Evolutionary conservation across 2,888 invertebrate genomes (phyloP).

Genomic region (Saturnia japonica): DNA sequence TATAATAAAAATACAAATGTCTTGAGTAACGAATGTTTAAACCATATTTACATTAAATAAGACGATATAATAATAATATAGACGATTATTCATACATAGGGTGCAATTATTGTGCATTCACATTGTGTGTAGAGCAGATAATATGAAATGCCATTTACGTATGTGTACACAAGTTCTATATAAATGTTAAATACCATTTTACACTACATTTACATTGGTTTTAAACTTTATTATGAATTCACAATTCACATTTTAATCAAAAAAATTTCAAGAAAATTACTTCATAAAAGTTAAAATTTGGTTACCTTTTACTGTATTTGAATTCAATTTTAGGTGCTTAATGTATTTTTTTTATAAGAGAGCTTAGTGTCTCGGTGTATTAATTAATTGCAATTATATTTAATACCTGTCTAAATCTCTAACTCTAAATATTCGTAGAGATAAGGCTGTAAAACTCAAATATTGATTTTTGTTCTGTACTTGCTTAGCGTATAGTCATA

Average conservation of each 20-base stretch:
- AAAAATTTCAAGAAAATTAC: not conserved
- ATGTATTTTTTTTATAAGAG: no score
- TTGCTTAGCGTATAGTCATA: no score
- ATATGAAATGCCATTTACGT: not conserved
- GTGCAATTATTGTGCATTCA: conserved; percentile 33
- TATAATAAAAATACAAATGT: conserved; percentile 13
- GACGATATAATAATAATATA: conserved; percentile 30
- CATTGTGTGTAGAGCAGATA: conserved; percentile 2
- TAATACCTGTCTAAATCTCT: no score
- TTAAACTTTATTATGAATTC: conserved; percentile 2
- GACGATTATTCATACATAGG: conserved; percentile 27
- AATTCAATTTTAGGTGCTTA: no score
- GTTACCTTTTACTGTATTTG: no score
- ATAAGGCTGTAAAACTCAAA: no score
- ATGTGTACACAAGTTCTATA: conserved; percentile 4
- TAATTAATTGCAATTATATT: no score
- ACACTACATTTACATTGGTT: not conserved
- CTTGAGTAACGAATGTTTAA: conserved; percentile 22
- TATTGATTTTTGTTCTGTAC: no score
- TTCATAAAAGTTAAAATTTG: no score
- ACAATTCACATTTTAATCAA: not conserved
- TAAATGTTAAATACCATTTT: not conserved
- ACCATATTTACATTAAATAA: conserved; percentile 30
- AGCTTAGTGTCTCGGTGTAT: no score
- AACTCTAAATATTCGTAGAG: no score